These are phyloP conservation scores for Ecliptopera silaceata DNA, from an alignment of 2,888 invertebrate species.

Conservation along the genomic window DNA sequence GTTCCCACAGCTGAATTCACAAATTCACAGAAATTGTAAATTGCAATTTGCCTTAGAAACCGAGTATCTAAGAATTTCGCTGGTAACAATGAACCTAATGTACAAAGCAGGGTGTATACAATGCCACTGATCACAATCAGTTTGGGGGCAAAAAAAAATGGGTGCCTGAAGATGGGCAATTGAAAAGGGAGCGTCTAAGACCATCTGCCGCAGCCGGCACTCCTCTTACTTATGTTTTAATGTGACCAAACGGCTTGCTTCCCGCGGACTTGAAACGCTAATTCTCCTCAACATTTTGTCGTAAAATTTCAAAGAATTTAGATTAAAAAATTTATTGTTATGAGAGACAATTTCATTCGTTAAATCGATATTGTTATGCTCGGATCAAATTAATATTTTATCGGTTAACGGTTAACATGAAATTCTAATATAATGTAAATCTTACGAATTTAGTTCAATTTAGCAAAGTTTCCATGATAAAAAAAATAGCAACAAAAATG, in stretches of 20 bases:
- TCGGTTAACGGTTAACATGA: constrained; percentile 9
- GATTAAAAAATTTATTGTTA: constrained; percentile 43
- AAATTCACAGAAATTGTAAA: constrained; percentile 59
- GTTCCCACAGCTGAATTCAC: constrained; percentile 66
- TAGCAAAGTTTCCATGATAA: too few species aligned
- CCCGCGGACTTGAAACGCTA: constrained; percentile 26
- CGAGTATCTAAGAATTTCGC: constrained; percentile 62
- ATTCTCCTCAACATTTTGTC: constrained; percentile 34
- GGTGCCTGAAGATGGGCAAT: constrained; percentile 69
- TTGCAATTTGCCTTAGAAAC: constrained; percentile 68
- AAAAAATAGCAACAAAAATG: too few species aligned
- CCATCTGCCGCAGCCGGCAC: constrained; percentile 75
- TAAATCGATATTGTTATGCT: constrained; percentile 32
- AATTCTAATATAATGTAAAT: too few species aligned
- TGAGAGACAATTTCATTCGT: constrained; percentile 27
- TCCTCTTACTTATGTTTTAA: constrained; percentile 41
- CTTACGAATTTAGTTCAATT: too few species aligned
- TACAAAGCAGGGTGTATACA: constrained; percentile 65
- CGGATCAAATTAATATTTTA: constrained; percentile 5
- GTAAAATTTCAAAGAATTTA: constrained; percentile 46
- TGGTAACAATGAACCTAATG: constrained; percentile 58
- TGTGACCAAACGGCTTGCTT: constrained; percentile 53
- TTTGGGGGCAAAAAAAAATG: constrained; percentile 62
- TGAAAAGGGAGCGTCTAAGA: constrained; percentile 68
- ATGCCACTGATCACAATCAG: constrained; percentile 71